Conservation (phyloP, 1,140 invertebrate species). For the Diprion similis region DNA sequence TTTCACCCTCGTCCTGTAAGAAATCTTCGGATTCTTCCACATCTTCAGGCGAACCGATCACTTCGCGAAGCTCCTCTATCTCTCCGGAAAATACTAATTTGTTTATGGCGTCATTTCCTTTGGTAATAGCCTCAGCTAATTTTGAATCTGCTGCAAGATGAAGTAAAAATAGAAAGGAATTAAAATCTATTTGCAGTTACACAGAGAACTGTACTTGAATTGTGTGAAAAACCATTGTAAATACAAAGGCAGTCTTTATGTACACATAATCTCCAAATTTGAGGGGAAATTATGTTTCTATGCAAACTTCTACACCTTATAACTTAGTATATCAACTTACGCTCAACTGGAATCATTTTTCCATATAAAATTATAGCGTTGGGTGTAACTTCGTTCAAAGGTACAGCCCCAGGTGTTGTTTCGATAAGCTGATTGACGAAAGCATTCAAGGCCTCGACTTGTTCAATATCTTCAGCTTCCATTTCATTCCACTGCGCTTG, state of each 20-base stretch:
- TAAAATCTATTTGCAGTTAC: background rate
- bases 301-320: constrained; percentile 20
- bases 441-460: constrained; percentile 64
- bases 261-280: constrained; percentile 2
- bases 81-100: constrained; percentile 79
- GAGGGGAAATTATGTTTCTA: background rate
- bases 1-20: constrained; percentile 59
- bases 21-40: constrained; percentile 66
- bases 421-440: constrained; percentile 74
- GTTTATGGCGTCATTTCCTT: constrained; percentile 77
- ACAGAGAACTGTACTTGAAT: constrained; percentile 13
- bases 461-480: constrained; percentile 67
- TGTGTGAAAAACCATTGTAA: background rate
- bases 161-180: constrained; percentile 22
- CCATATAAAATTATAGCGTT: constrained; percentile 82
- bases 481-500: constrained; percentile 95
- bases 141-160: constrained; percentile 71
- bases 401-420: constrained; percentile 74
- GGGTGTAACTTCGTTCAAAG: constrained; percentile 73
- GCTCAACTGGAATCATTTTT: constrained; percentile 77
- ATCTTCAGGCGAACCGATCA: constrained; percentile 69
- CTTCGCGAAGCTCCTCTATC: constrained; percentile 78
- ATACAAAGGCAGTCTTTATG: constrained; percentile 8
- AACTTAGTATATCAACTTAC: constrained; percentile 53
- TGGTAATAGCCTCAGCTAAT: constrained; percentile 74